Conservation (phyloP, 1,140 invertebrate species). For the Drosophila quadrilineata region DNA sequence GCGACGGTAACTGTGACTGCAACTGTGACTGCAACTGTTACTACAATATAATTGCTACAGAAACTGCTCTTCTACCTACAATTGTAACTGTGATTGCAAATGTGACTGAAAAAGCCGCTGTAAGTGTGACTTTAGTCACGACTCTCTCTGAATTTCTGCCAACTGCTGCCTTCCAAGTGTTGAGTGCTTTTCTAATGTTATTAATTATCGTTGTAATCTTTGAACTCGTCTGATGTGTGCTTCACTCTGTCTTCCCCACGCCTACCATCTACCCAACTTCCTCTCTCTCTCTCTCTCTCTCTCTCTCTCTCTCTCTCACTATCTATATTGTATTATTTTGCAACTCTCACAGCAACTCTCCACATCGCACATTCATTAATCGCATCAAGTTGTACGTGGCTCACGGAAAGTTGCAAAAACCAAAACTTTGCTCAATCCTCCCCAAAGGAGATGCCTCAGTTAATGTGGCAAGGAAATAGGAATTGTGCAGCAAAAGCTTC, state of each 20-base stretch:
- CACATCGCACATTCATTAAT: conserved; percentile 60
- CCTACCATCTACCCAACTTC: conserved; percentile 6
- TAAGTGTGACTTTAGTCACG: conserved; percentile 1
- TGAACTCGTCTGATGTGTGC: conserved; percentile 55
- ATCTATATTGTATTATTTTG: too few relatives aligned
- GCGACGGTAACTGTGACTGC: too few relatives aligned
- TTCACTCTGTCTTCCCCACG: too few relatives aligned
- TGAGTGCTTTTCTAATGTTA: conserved; percentile 78
- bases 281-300: neutral
- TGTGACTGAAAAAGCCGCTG: neutral
- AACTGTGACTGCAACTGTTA: too few relatives aligned
- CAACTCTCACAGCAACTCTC: conserved; percentile 4
- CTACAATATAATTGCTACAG: neutral
- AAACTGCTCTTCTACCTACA: neutral
- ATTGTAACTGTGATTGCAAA: neutral
- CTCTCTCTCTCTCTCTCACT: neutral
- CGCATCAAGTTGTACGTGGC: conserved; percentile 53
- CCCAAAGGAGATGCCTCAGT: too few relatives aligned
- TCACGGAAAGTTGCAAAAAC: conserved; percentile 21
- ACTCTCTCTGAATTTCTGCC: too few relatives aligned
- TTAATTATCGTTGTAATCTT: conserved; percentile 75
- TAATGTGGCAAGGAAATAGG: too few relatives aligned
- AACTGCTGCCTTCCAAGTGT: too few relatives aligned
- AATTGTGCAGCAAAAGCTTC: too few relatives aligned
- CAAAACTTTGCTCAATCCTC: conserved; percentile 13